Percentiles rank a stretch among this genome's conserved stretches.
Evolutionary conservation across 2,888 invertebrate genomes (phyloP).

Genomic region (Alcis repandata): DNA sequence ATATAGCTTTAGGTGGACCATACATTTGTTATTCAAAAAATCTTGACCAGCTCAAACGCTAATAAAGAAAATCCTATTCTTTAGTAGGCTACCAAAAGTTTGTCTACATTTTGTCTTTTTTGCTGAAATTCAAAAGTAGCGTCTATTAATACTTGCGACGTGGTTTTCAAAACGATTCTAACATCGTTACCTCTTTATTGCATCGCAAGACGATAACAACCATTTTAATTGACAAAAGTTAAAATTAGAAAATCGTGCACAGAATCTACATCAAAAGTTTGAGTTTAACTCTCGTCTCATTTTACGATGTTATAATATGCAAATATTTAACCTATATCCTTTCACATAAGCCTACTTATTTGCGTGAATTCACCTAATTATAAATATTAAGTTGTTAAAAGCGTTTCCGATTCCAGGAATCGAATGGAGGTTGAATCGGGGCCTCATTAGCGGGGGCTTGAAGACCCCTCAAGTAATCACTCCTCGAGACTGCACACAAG

Average conservation of each 20-base stretch:
- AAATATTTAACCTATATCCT: not conserved
- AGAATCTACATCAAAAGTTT: not conserved
- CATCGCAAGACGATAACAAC: no score
- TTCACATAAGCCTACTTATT: not conserved
- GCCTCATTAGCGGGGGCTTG: slow-evolving; percentile 25
- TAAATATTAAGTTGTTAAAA: slow-evolving; percentile 20
- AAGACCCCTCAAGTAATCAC: slow-evolving; percentile 26
- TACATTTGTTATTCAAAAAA: not conserved
- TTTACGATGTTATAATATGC: not conserved
- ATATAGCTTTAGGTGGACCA: not conserved
- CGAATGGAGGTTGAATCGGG: slow-evolving; percentile 8
- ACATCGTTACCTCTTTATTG: no score
- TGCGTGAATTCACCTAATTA: slow-evolving; percentile 12
- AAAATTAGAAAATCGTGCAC: not conserved
- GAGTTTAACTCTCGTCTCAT: not conserved
- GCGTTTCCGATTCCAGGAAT: slow-evolving; percentile 12
- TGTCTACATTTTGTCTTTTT: no score
- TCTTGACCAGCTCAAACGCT: no score
- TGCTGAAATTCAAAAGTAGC: no score
- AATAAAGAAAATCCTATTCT: no score
- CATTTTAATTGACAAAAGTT: not conserved
- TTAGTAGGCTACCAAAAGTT: no score
- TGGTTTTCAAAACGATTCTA: no score
- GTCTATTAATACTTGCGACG: no score
- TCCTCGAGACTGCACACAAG: slow-evolving; percentile 24